Evolutionary conservation across 2,113 vertebrate genomes (phyloP).

Genomic region (Mirza zaza): DNA sequence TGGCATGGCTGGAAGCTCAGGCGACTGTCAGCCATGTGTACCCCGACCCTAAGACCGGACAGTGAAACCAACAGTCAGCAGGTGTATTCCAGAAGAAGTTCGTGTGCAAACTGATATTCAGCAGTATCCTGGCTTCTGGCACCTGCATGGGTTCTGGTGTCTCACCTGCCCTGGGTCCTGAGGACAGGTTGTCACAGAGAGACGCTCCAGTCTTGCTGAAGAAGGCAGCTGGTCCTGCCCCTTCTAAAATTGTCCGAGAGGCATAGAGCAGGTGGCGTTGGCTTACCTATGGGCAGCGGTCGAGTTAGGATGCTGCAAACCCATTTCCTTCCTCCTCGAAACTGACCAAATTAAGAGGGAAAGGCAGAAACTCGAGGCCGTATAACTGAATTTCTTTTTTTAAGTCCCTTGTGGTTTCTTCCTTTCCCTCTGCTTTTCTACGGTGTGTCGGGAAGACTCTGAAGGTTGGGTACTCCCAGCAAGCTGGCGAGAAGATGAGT

Average conservation of each 20-base stretch:
- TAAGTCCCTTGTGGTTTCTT: conserved; percentile 62
- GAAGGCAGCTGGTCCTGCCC: not conserved
- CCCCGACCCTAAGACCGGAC: not conserved
- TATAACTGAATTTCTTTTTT: conserved; percentile 53
- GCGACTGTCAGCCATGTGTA: not conserved
- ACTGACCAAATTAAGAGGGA: not conserved
- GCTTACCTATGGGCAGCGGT: not conserved
- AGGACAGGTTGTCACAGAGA: too few relatives aligned
- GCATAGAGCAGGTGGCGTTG: not conserved
- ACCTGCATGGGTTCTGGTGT: conserved; percentile 75
- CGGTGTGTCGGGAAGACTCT: conserved; percentile 82
- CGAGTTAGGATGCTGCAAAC: fast-evolving
- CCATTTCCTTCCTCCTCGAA: not conserved
- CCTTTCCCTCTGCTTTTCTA: conserved; percentile 74
- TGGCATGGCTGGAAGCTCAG: too few relatives aligned
- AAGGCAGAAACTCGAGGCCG: not conserved
- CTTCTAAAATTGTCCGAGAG: not conserved
- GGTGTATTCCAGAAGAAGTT: not conserved
- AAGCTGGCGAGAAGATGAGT: not conserved
- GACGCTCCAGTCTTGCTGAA: not conserved
- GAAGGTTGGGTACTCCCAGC: conserved; percentile 40
- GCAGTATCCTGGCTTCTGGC: conserved; percentile 65
- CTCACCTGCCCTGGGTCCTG: too few relatives aligned
- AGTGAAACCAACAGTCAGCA: not conserved
- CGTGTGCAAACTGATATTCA: not conserved